Evolutionary conservation across 2,888 invertebrate genomes (phyloP), one percentile per base, ranked within the genome.

Genomic region (Drosophila neonasuta): DNA sequence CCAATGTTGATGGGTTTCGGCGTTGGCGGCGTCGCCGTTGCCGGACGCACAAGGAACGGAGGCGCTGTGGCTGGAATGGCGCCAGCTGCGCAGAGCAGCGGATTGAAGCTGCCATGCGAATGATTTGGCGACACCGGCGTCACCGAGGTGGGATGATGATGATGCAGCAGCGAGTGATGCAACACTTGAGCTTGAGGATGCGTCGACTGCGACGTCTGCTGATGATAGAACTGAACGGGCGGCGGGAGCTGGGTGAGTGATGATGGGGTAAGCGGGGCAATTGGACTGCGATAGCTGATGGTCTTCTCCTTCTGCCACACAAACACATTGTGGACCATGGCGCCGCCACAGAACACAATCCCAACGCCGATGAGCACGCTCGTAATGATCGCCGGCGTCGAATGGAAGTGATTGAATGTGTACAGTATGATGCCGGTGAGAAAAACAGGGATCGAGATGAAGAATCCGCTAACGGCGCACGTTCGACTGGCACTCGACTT

Each of bases 241-340:
- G 86, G 54, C 0, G 89, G 80, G 69, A 85, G 34, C 5, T 24
- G 24, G 24, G 24, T 24, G 1, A 24, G 24, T 1, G 24, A 24
- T 24, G 24, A 24, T 24, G 24, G 24, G 24, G 86, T 71, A 48
- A 69, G 7, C 15, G 55, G 42, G 8, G 55, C 45, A 24, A 24
- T 24, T 0, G 77, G 69, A 67, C 92, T 92, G 8, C 93, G 88
- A 32, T 96, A 96, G 56, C 96, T 94, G 80, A 95, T 96, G 1
- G 96, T 96, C 91, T 96, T 96, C 90, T 96, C 96, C 90, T 95
- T 95, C 91, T 97, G 97, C 97, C 97, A 98, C 51, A 97, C 95
- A 91, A 97, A 97, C 11, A 97, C 96, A 91, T 97, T 97, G 92
- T 98, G 97, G 15, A 97, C 96, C 94, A 97, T 96, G 20, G 97